Evolutionary conservation across 2,797 vertebrate genomes (phyloP).

Genomic region (Sebastes minor): DNA sequence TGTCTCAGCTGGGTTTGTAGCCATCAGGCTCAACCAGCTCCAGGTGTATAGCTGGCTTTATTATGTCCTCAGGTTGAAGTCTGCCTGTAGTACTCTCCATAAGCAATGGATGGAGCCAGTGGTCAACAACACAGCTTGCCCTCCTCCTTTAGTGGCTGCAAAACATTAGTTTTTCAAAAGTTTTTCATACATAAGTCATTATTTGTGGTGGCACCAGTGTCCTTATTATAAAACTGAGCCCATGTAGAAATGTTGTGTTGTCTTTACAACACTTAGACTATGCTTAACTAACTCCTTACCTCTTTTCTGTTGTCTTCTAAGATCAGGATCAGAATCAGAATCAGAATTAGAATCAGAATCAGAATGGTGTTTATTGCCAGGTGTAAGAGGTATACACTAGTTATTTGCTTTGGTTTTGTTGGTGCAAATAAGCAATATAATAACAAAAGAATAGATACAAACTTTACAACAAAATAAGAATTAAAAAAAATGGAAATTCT

Average conservation of each 20-base stretch:
- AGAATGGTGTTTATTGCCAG: too few species aligned
- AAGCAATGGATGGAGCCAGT: slow-evolving; percentile 66
- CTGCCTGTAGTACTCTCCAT: slow-evolving; percentile 61
- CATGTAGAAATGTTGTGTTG: neutral
- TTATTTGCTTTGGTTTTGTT: too few species aligned
- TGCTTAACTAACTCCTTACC: too few species aligned
- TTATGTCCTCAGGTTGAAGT: slow-evolving; percentile 35
- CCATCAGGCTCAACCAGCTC: slow-evolving; percentile 63
- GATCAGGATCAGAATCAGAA: neutral
- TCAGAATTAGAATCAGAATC: too few species aligned
- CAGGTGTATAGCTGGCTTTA: slow-evolving; percentile 57
- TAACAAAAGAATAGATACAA: too few species aligned
- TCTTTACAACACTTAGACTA: neutral
- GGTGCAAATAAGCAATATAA: too few species aligned
- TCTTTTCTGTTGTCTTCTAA: neutral
- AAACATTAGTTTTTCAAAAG: neutral
- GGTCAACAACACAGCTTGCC: slow-evolving; percentile 45
- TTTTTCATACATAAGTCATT: neutral
- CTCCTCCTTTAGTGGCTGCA: neutral
- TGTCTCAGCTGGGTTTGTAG: slow-evolving; percentile 24
- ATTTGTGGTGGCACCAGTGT: neutral
- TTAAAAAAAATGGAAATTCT: too few species aligned
- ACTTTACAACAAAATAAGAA: too few species aligned
- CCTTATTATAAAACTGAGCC: neutral
- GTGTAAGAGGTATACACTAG: too few species aligned